Conservation (phyloP, 1,140 invertebrate genomes). For the Drosophila bocki region DNA sequence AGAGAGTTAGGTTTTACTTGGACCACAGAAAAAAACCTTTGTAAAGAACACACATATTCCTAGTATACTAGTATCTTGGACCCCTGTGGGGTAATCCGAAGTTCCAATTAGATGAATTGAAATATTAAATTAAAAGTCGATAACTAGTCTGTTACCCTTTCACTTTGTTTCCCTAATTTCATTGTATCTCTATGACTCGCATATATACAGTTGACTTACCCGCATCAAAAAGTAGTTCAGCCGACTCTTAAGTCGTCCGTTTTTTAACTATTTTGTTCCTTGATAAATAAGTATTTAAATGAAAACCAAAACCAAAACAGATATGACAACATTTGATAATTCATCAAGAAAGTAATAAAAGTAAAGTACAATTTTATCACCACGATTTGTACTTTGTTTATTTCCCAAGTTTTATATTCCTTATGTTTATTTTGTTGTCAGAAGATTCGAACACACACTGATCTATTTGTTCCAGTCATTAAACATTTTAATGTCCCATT, state of each 20-base stretch:
- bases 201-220: constrained; percentile 61
- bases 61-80: constrained; percentile 17
- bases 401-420: constrained; percentile 21
- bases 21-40: constrained; percentile 43
- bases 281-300: constrained; percentile 45
- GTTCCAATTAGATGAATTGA: constrained; percentile 27
- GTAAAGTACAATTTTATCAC: constrained; percentile 56
- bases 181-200: constrained; percentile 68
- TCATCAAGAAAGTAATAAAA: constrained; percentile 62
- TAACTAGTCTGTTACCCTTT: constrained; percentile 83
- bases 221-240: constrained; percentile 68
- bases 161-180: constrained; percentile 58
- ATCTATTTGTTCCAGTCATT: constrained; percentile 54
- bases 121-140: constrained; percentile 44
- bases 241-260: constrained; percentile 58
- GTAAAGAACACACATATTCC: constrained; percentile 41
- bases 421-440: constrained; percentile 13
- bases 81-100: constrained; percentile 23
- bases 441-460: constrained; percentile 30
- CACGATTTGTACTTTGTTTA: constrained; percentile 36
- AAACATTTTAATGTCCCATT: constrained; percentile 52
- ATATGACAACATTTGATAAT: constrained; percentile 59
- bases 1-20: constrained; percentile 27
- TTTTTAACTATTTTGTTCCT: constrained; percentile 52
- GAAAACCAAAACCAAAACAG: constrained; percentile 32